These are phyloP conservation scores for Theretra japonica DNA, from an alignment of 2,888 invertebrate species.

Conservation along the genomic window DNA sequence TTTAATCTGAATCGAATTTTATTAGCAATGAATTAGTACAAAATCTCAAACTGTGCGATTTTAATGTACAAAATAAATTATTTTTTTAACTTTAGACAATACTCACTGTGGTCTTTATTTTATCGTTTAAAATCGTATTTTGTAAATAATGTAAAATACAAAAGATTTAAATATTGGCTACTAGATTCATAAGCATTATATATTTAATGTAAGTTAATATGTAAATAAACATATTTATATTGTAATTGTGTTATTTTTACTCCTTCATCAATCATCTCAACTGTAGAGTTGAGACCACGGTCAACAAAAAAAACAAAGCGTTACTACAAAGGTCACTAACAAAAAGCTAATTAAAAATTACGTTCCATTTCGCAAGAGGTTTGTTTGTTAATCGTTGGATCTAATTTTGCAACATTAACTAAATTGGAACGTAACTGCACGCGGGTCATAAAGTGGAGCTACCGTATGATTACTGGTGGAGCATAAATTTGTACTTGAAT, in stretches of 20 bases:
- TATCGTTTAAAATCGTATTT: conserved; percentile 45
- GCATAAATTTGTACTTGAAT: conserved; percentile 62
- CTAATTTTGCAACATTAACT: background rate
- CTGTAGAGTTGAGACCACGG: background rate
- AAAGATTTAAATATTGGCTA: conserved; percentile 45
- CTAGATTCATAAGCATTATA: conserved; percentile 50
- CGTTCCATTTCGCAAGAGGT: background rate
- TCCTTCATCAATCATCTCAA: background rate
- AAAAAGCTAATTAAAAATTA: background rate
- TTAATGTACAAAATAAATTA: conserved; percentile 57
- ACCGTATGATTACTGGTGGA: conserved; percentile 58
- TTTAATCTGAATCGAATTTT: conserved; percentile 37
- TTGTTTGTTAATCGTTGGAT: background rate
- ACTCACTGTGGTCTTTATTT: conserved; percentile 36
- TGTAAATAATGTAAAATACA: conserved; percentile 74
- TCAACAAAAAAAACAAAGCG: background rate
- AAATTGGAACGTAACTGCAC: conserved; percentile 40
- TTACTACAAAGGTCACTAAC: background rate
- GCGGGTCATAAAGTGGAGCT: conserved; percentile 40
- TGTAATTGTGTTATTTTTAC: background rate
- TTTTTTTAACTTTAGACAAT: conserved; percentile 35
- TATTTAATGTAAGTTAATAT: conserved; percentile 21
- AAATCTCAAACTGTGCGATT: conserved; percentile 52
- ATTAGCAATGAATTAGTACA: conserved; percentile 57
- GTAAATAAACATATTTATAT: conserved; percentile 36